These are phyloP conservation scores for Girardinus metallicus DNA, from an alignment of 2,797 vertebrate species.

Conservation along the genomic window DNA sequence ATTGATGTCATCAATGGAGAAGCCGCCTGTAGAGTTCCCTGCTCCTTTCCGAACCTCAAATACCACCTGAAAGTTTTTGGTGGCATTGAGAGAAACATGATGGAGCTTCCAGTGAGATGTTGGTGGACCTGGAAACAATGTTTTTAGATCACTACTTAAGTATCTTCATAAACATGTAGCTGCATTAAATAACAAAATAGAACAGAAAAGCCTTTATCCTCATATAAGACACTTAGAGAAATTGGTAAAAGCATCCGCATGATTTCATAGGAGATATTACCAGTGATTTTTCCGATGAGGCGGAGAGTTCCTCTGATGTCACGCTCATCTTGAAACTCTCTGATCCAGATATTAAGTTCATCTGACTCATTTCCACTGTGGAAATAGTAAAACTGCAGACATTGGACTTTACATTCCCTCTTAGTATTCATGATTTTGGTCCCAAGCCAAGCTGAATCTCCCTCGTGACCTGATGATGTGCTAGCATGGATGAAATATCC, in stretches of 20 bases:
- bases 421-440: conserved; percentile 79
- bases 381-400: conserved; percentile 88
- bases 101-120: conserved; percentile 81
- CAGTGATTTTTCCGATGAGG: conserved; percentile 55
- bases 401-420: conserved; percentile 82
- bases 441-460: conserved; percentile 77
- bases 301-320: conserved; percentile 24
- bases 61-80: conserved; percentile 78
- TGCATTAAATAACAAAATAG: neutral
- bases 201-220: neutral
- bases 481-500: conserved; percentile 88
- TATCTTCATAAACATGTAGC: too few species aligned
- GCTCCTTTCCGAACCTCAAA: conserved; percentile 82
- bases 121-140: conserved; percentile 47
- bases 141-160: too few species aligned
- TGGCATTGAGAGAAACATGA: conserved; percentile 74
- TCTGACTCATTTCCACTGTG: conserved; percentile 79
- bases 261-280: conserved; percentile 19
- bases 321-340: conserved; percentile 74
- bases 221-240: neutral
- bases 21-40: conserved; percentile 79
- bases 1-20: conserved; percentile 91
- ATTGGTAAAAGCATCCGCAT: neutral
- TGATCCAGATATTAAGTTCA: conserved; percentile 81
- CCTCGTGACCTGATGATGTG: conserved; percentile 57